phyloP scores from a whole-genome alignment of 1,140 invertebrate species.

The Teleopsis dalmanni region DNA sequence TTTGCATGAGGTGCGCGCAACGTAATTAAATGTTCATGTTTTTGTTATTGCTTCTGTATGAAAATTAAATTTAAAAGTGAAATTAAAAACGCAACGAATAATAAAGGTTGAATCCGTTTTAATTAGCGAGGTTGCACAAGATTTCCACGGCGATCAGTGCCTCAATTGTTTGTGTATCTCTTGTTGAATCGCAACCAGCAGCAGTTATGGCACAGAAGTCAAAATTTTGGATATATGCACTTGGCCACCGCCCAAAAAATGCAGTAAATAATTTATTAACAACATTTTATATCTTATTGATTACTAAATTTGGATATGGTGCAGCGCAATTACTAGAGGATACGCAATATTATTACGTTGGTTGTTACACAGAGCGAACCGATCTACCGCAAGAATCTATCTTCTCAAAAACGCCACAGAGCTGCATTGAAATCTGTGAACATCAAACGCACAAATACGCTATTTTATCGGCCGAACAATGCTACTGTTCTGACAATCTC shows the following conservation, averaged over 20 bases:
- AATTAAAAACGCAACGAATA: no score
- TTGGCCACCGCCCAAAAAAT: constrained; percentile 7
- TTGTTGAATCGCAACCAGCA: no score
- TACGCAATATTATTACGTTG: constrained; percentile 32
- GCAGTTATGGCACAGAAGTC: constrained; percentile 1
- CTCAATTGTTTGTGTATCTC: no score
- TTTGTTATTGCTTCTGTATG: no score
- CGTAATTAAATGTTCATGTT: no score
- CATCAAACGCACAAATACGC: constrained; percentile 26
- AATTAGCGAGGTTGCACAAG: no score
- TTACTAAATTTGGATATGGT: background rate
- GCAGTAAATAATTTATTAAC: no score
- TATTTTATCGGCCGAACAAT: constrained; percentile 29
- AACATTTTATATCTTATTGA: background rate
- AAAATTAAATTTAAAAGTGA: no score
- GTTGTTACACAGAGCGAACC: constrained; percentile 31
- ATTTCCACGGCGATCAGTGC: no score
- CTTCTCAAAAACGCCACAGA: constrained; percentile 33
- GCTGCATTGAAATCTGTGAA: constrained; percentile 38
- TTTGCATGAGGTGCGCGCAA: no score
- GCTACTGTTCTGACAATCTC: constrained; percentile 29
- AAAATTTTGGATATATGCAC: background rate
- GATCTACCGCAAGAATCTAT: constrained; percentile 33
- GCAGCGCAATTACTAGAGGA: constrained; percentile 7
- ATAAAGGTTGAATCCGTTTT: no score